Percentiles rank a stretch among this genome's conserved stretches.
These are phyloP conservation scores for Rhegmatorhina hoffmannsi DNA, from an alignment of 2,113 vertebrate species.

Conservation along the genomic window DNA sequence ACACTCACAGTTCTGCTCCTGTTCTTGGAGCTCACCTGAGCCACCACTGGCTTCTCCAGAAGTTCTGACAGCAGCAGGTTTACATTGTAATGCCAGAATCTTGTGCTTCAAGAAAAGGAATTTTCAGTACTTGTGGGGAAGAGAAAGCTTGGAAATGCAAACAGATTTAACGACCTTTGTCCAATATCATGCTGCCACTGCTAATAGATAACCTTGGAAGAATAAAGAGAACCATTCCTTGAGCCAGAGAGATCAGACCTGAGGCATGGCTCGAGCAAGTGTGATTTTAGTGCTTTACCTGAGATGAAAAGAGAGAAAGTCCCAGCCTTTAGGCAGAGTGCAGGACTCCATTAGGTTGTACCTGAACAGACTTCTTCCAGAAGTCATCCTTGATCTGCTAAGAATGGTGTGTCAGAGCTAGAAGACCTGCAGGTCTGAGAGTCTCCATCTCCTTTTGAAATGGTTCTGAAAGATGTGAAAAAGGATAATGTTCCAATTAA, in stretches of 20 bases:
- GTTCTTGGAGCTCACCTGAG: not conserved
- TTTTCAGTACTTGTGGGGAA: not conserved
- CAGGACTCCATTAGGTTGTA: not conserved
- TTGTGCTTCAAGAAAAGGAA: not conserved
- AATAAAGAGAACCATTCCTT: not conserved
- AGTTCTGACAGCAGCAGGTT: not conserved
- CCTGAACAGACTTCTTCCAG: not conserved
- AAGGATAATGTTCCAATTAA: not conserved
- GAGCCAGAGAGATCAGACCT: not conserved
- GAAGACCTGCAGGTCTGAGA: not conserved
- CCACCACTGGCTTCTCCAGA: fast-evolving
- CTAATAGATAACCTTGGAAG: not conserved
- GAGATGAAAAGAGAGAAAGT: not conserved
- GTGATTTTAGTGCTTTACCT: not conserved
- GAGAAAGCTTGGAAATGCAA: not conserved
- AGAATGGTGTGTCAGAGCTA: not conserved
- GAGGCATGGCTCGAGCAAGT: fast-evolving
- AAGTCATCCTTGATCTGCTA: not conserved
- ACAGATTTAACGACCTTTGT: not conserved
- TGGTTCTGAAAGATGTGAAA: not conserved
- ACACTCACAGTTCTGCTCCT: not conserved
- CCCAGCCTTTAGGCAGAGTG: not conserved
- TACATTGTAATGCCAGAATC: fast-evolving
- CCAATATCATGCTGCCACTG: fast-evolving
- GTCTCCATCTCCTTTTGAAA: not conserved